Percentiles rank a stretch among this genome's conserved stretches.
Conservation (phyloP, 2,888 invertebrate species). For the Agonopterix arenella region DNA sequence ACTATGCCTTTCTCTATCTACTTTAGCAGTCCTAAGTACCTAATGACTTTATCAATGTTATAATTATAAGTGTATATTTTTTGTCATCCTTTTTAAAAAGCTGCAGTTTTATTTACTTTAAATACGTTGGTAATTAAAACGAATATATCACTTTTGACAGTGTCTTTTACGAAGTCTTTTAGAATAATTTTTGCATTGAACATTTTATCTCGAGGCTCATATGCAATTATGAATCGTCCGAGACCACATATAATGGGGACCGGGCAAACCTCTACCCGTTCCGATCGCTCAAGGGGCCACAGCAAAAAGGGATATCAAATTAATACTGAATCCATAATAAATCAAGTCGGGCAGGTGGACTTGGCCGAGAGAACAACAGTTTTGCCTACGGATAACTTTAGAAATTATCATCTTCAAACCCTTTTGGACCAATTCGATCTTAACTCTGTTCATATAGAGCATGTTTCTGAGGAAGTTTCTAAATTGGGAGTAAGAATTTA, state of each 20-base stretch:
- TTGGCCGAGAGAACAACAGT: conserved; percentile 56
- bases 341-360: conserved; percentile 74
- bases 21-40: neutral
- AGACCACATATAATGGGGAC: conserved; percentile 69
- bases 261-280: conserved; percentile 55
- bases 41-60: conserved; percentile 10
- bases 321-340: conserved; percentile 77
- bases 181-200: conserved; percentile 50
- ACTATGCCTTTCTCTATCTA: conserved; percentile 5
- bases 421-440: conserved; percentile 28
- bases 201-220: conserved; percentile 60
- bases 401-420: conserved; percentile 56
- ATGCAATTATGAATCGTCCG: conserved; percentile 72
- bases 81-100: neutral
- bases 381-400: conserved; percentile 69
- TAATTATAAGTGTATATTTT: conserved; percentile 6
- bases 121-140: conserved; percentile 5
- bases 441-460: neutral
- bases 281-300: conserved; percentile 69
- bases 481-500: conserved; percentile 37
- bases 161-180: conserved; percentile 22
- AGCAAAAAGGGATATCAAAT: conserved; percentile 76
- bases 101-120: neutral
- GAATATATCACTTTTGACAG: conserved; percentile 1
- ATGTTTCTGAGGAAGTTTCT: conserved; percentile 5